Evolutionary conservation across 2,113 vertebrate genomes (phyloP), one percentile per base, ranked within the genome.

Genomic region (Chionis minor): DNA sequence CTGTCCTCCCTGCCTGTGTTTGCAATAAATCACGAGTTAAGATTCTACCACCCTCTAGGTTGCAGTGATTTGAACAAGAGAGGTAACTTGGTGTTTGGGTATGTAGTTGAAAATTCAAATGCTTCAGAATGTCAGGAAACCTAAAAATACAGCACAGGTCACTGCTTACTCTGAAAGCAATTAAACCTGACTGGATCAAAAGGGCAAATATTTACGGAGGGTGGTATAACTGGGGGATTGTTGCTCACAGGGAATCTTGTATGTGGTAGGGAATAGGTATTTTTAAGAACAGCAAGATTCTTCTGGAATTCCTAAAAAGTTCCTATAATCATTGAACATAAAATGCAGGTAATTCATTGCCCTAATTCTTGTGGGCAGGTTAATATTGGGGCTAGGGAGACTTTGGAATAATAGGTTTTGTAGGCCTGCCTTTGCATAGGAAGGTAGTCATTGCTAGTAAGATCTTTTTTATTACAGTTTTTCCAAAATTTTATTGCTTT

Each of bases 221-320:
- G 13, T 56, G 14, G 13, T 56, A 6, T 45, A 40, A n/a, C 14
- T 77, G 22, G 24, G 23, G 9, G 8, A 12, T 6, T 62, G 18
- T 59, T 74, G 22, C 23, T 79, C 0, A 0, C 8, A 9, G 24
- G 12, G 27, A 47, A 2, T 17, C 12, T 27, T 49, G 5, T 55
- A 33, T 5, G 1, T 70, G 32, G 7, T 51, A 82, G 26, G 33
- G 20, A 88, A 56, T 38, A 75, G 15, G 3, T 59, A 20, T 71
- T 74, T 87, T 51, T 90, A 82, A n/a, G 23, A 86, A 65, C 5
- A 56, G 28, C 14, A 44, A 85, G 28, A 27, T 30, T 84, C 4
- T 63, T 84, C 6, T 79, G 32, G 49, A 81, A 12, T 72, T 89
- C 10, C 4, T 80, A 26, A 73, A 5, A 86, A 65, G 23, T 52